phyloP scores from a whole-genome alignment of 35 echinoderm and acorn worm genomes.

The Apostichopus japonicus region DNA sequence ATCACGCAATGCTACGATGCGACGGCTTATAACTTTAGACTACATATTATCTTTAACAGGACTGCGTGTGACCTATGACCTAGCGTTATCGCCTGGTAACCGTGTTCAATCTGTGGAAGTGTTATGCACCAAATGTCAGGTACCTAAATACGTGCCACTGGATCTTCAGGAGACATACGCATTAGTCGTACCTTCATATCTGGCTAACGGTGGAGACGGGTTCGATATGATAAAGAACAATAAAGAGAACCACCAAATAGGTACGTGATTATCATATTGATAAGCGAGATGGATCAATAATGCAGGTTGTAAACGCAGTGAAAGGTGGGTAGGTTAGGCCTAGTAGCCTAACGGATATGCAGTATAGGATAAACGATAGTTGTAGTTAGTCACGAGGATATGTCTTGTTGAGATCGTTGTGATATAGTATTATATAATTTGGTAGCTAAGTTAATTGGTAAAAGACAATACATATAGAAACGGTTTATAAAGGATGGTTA shows the following conservation, averaged over 20 bases:
- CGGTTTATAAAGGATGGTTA: too few relatives aligned
- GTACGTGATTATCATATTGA: background rate
- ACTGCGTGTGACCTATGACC: constrained; percentile 61
- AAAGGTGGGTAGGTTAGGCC: too few relatives aligned
- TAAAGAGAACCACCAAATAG: constrained; percentile 39
- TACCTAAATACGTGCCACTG: constrained; percentile 60
- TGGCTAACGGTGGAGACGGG: constrained; percentile 64
- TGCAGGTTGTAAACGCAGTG: too few relatives aligned
- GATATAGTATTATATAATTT: too few relatives aligned
- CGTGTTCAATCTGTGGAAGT: constrained; percentile 47
- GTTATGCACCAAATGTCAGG: constrained; percentile 50
- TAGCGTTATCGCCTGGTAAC: constrained; percentile 24
- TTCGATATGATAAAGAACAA: constrained; percentile 64
- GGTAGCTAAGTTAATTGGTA: too few relatives aligned
- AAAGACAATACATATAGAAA: too few relatives aligned
- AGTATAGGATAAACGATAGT: too few relatives aligned
- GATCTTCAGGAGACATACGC: constrained; percentile 47
- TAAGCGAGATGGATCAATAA: too few relatives aligned
- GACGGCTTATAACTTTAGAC: background rate
- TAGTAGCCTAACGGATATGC: too few relatives aligned
- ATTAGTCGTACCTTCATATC: constrained; percentile 24
- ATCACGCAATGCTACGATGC: background rate
- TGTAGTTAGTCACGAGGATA: too few relatives aligned
- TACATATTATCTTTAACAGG: background rate
- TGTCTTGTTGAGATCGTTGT: too few relatives aligned